Percentiles rank a stretch among this genome's conserved stretches.
Evolutionary conservation across 2,113 vertebrate genomes (phyloP).

Genomic region (Meleagris gallopavo): DNA sequence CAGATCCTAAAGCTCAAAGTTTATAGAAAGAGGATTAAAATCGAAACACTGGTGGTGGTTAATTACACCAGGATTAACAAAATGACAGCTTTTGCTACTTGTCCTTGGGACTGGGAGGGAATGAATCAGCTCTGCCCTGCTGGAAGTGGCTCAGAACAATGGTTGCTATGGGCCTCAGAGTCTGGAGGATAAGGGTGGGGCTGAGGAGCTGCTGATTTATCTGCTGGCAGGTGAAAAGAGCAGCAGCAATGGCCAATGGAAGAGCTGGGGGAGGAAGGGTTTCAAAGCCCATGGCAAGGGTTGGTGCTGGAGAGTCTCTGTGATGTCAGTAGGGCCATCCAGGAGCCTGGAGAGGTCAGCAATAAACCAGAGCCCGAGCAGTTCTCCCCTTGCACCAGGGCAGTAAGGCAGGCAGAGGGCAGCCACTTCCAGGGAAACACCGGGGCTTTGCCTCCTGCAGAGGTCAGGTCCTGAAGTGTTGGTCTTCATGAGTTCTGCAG

Average conservation of each 20-base stretch:
- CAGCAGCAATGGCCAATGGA: not conserved
- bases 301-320: not conserved
- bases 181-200: not conserved
- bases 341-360: not conserved
- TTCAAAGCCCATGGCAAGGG: not conserved
- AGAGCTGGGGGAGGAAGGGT: no score
- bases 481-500: not conserved
- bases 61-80: not conserved
- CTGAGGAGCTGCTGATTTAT: not conserved
- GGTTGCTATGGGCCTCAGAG: not conserved
- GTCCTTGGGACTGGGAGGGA: not conserved
- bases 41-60: not conserved
- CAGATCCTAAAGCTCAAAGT: not conserved
- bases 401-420: not conserved
- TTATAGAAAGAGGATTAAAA: not conserved
- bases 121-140: not conserved
- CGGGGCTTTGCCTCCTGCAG: not conserved
- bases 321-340: not conserved
- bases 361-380: fast-evolving
- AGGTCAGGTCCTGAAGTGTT: not conserved
- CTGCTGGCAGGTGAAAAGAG: not conserved
- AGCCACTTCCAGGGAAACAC: not conserved
- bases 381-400: fast-evolving
- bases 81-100: conserved; percentile 1
- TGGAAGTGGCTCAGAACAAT: not conserved